Conservation (phyloP, 92 coral and sea anemone species). For the Meandrina meandrites region DNA sequence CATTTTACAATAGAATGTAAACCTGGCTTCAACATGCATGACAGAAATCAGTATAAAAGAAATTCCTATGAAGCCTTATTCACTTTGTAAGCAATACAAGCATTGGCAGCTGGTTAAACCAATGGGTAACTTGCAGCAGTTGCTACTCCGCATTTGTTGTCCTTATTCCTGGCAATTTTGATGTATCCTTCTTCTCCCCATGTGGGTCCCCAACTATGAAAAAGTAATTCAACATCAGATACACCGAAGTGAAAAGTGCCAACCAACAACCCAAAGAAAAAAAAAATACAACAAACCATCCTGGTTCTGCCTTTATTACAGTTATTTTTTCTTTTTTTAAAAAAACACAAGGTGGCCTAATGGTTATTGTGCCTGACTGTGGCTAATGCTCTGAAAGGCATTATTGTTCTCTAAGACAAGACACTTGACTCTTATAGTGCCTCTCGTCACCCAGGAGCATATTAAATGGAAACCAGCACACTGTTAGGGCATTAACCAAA, state of each 20-base stretch:
- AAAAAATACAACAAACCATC: no score
- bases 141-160: constrained; percentile 88
- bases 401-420: no score
- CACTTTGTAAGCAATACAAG: not conserved
- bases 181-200: constrained; percentile 97
- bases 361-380: no score
- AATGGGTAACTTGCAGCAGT: constrained; percentile 93
- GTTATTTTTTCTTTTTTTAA: no score
- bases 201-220: constrained; percentile 78
- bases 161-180: constrained; percentile 80
- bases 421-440: no score
- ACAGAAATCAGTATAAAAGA: not conserved
- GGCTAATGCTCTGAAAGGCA: no score
- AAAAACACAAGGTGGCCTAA: no score
- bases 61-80: not conserved
- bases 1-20: not conserved
- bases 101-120: constrained; percentile 34
- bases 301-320: no score
- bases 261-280: no score
- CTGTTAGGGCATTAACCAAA: no score
- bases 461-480: no score
- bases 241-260: not conserved
- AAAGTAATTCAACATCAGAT: not conserved
- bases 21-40: not conserved
- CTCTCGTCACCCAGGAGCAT: no score